phyloP scores from a whole-genome alignment of 2,888 invertebrate genomes.

The Saturnia pavonia region DNA sequence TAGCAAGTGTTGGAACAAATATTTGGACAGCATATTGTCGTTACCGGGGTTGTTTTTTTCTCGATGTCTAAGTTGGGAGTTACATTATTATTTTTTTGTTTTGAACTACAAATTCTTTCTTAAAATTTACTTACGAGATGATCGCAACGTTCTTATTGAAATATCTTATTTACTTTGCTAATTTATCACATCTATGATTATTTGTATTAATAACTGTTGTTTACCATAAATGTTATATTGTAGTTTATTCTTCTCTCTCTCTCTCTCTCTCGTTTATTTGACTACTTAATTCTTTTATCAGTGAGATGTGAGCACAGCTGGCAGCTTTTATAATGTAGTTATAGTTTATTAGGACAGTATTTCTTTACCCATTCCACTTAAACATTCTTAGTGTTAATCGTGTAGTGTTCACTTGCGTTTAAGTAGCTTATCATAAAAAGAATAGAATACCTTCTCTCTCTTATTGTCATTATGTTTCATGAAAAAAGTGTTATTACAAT shows the following conservation, averaged over 20 bases:
- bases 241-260: background rate
- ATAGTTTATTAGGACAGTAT: conserved; percentile 23
- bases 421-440: background rate
- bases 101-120: too few relatives aligned
- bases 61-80: too few relatives aligned
- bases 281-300: background rate
- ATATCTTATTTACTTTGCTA: background rate
- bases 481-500: too few relatives aligned
- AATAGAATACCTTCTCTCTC: background rate
- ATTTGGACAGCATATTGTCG: too few relatives aligned
- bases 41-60: too few relatives aligned
- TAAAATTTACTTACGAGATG: too few relatives aligned
- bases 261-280: background rate
- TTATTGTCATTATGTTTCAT: background rate
- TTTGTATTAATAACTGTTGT: background rate
- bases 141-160: background rate
- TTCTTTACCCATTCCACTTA: conserved; percentile 50
- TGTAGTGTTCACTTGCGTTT: conserved; percentile 40
- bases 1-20: too few relatives aligned
- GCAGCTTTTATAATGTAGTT: conserved; percentile 12
- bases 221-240: background rate
- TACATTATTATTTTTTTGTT: too few relatives aligned
- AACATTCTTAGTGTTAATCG: conserved; percentile 37
- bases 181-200: background rate
- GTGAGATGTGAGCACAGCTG: conserved; percentile 6